phyloP scores from a whole-genome alignment of 2,113 vertebrate species.

The Puntigrus tetrazona region DNA sequence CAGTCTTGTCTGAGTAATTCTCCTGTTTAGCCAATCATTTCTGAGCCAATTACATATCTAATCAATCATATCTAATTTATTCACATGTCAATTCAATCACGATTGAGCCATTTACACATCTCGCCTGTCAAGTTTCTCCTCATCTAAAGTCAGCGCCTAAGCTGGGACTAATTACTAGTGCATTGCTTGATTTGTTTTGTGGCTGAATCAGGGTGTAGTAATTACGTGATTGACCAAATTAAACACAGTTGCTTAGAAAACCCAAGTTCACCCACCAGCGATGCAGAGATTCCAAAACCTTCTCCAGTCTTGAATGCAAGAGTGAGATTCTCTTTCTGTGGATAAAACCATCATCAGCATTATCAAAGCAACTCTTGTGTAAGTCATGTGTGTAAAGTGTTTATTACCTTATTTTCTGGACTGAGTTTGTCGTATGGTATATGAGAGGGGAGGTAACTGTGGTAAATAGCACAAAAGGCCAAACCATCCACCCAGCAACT shows the following conservation, averaged over 20 bases:
- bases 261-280: slow-evolving; percentile 65
- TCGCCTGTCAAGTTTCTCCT: neutral
- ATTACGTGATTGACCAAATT: neutral
- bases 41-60: neutral
- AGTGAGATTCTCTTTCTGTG: slow-evolving; percentile 74
- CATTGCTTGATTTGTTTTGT: neutral
- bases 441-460: slow-evolving; percentile 79
- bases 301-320: slow-evolving; percentile 78
- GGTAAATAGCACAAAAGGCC: slow-evolving; percentile 79
- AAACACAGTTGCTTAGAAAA: neutral
- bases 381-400: neutral
- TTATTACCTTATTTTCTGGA: slow-evolving; percentile 73
- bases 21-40: neutral
- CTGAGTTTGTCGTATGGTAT: slow-evolving; percentile 72
- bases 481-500: slow-evolving; percentile 81
- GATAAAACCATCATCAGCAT: slow-evolving; percentile 32
- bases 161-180: neutral
- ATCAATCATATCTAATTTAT: neutral
- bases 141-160: neutral
- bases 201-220: neutral
- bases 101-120: neutral
- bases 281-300: slow-evolving; percentile 67
- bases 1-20: neutral
- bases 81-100: neutral
- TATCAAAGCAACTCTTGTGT: neutral